phyloP scores from a whole-genome alignment of 2,888 invertebrate genomes.

The Iselma pallidipennis region DNA sequence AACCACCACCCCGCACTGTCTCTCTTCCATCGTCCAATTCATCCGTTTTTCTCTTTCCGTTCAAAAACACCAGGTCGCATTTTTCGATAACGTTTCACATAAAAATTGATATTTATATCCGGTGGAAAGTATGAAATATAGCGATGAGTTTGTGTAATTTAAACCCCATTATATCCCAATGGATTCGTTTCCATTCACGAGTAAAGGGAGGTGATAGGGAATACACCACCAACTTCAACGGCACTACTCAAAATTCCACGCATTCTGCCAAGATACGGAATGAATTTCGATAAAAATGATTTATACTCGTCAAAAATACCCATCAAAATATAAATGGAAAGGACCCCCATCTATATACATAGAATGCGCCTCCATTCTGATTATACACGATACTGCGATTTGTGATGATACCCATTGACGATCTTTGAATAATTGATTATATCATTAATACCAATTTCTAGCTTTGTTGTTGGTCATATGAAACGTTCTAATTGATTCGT shows the following conservation, averaged over 20 bases:
- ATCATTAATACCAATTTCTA: no score
- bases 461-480: no score
- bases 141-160: constrained; percentile 29
- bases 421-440: constrained; percentile 13
- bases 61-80: constrained; percentile 13
- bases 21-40: background rate
- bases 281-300: constrained; percentile 31
- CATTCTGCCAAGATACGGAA: constrained; percentile 27
- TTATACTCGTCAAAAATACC: constrained; percentile 29
- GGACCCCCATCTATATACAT: constrained; percentile 11
- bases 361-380: constrained; percentile 14
- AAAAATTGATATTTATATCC: constrained; percentile 34
- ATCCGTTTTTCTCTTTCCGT: background rate
- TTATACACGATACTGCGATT: constrained; percentile 19
- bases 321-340: constrained; percentile 25
- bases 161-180: constrained; percentile 31
- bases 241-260: constrained; percentile 28
- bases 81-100: constrained; percentile 30
- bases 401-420: constrained; percentile 13
- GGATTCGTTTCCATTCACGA: constrained; percentile 29
- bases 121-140: constrained; percentile 30
- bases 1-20: no score
- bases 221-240: constrained; percentile 21
- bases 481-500: background rate
- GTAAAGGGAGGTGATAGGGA: constrained; percentile 26